Evolutionary conservation across 2,113 vertebrate genomes (phyloP), one percentile per base, ranked within the genome.

Genomic region (Varanus salvator): DNA sequence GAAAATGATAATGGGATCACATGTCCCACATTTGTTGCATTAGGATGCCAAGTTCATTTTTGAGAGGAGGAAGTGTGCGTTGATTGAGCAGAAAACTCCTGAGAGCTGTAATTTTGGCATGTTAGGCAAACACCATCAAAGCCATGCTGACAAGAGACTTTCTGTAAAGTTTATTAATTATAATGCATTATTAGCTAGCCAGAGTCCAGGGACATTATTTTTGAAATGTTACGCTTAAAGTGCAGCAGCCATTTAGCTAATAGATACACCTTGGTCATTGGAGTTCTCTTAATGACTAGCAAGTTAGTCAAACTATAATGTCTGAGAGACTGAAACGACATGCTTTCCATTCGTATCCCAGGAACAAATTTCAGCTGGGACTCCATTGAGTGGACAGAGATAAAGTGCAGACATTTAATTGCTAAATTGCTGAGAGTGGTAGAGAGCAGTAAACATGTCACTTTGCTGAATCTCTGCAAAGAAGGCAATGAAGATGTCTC

Each of bases 241-340:
- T 93, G 90, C 93, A 95, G 6, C 0, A 1, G 83, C 92, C 96
- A 91, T 95, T 97, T 96, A 96, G 94, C 95, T 96, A 94, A 93
- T 96, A 95, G 88, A 88, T 90, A 89, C 91, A 90, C 92, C 88
- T 95, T 0, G 7, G 87, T 93, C 93, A 93, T 95, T 93, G 92
- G 89, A 90, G 93, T 91, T 88, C 93, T 93, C 94, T 97, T 97
- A 97, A 96, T 97, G 96, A 97, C 97, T 97, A 97, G 96, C 94
- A 92, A 91, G 87, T 93, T 96, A 89, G 97, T 97, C 96, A 97
- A 97, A 96, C 92, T 96, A 71, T 97, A 96, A 96, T 90, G 0
- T 90, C 21, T 57, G 80, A 80, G 90, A 95, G 93, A 94, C 92
- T 94, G 93, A 96, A 96, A 92, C 94, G 48, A 92, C 90, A 84